These are phyloP conservation scores for Paratrypauchen microcephalus DNA, from an alignment of 2,797 vertebrate species.

Conservation along the genomic window DNA sequence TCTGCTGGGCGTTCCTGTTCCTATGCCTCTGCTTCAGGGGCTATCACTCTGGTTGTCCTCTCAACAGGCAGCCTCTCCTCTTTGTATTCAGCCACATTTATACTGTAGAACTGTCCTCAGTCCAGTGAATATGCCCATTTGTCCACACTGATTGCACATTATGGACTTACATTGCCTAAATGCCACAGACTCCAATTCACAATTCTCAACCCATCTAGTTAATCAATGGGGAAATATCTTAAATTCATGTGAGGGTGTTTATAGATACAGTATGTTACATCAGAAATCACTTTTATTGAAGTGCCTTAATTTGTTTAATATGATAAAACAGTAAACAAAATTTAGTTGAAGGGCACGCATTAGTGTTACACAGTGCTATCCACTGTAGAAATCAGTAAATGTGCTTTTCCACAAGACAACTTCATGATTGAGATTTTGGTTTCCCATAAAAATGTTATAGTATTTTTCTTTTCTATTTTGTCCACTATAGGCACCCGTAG, in stretches of 20 bases:
- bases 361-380: too few species aligned
- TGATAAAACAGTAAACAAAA: too few species aligned
- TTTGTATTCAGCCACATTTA: conserved; percentile 22
- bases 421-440: too few species aligned
- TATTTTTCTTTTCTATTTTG: neutral
- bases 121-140: conserved; percentile 17
- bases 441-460: too few species aligned
- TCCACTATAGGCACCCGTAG: neutral
- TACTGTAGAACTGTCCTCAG: conserved; percentile 18
- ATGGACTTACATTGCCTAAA: too few species aligned
- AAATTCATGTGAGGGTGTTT: neutral
- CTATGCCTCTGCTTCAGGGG: conserved; percentile 31
- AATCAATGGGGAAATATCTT: neutral
- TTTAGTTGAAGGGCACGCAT: too few species aligned
- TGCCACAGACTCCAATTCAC: neutral
- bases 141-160: conserved; percentile 9
- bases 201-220: neutral
- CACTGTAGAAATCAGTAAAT: too few species aligned
- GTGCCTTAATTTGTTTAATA: too few species aligned
- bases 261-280: neutral
- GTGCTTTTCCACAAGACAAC: too few species aligned
- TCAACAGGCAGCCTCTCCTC: conserved; percentile 4
- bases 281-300: too few species aligned
- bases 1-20: conserved; percentile 28
- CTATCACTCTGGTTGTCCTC: conserved; percentile 36